Conservation (phyloP, 2,888 invertebrate genomes). For the Epirrita christyi region DNA sequence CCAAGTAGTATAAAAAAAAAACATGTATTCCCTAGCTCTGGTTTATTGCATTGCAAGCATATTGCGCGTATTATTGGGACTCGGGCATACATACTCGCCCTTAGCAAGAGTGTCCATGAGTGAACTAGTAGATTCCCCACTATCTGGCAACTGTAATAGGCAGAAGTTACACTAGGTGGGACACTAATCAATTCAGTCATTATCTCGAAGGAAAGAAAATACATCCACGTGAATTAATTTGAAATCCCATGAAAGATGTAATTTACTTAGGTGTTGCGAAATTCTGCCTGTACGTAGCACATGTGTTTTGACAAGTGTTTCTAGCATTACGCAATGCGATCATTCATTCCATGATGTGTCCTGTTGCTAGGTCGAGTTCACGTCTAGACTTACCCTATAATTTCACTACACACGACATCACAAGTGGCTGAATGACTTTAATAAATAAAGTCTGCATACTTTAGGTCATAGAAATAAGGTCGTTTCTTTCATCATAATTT, state of each 20-base stretch:
- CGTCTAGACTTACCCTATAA: slow-evolving; percentile 15
- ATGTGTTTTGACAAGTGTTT: slow-evolving; percentile 26
- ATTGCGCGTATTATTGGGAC: too few relatives aligned
- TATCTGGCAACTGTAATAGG: too few relatives aligned
- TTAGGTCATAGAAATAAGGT: slow-evolving; percentile 14
- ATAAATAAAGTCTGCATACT: neutral
- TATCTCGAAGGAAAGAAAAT: too few relatives aligned
- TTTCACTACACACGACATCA: slow-evolving; percentile 4
- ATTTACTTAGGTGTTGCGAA: slow-evolving; percentile 31
- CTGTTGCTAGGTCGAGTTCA: slow-evolving; percentile 47
- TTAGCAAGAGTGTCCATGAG: too few relatives aligned
- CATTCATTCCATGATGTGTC: slow-evolving; percentile 1
- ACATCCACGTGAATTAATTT: too few relatives aligned
- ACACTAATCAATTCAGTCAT: too few relatives aligned
- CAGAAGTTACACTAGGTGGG: too few relatives aligned
- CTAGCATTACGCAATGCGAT: slow-evolving; percentile 22
- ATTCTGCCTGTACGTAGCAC: neutral
- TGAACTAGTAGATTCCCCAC: too few relatives aligned
- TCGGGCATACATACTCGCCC: too few relatives aligned
- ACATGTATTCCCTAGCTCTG: too few relatives aligned
- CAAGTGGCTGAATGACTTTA: slow-evolving; percentile 12
- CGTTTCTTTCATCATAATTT: slow-evolving; percentile 41
- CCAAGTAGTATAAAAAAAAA: too few relatives aligned
- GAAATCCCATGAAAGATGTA: neutral
- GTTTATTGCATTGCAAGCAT: too few relatives aligned